phyloP scores from a whole-genome alignment of 2,888 invertebrate genomes.

The Metacarcinus magister region DNA sequence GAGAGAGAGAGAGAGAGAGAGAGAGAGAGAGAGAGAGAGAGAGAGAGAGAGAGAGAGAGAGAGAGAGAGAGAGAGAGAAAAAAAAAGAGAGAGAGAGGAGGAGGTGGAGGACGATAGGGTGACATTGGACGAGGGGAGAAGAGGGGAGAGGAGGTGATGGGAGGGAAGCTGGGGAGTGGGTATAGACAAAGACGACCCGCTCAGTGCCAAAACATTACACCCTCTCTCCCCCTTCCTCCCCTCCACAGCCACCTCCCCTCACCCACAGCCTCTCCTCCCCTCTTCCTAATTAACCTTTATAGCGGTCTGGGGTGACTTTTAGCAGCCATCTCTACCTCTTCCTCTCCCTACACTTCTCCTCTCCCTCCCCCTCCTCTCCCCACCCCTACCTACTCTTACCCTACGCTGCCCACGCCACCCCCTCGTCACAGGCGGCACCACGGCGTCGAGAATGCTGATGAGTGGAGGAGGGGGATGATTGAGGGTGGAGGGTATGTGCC shows the following conservation, averaged over 20 bases:
- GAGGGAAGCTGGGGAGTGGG: neutral
- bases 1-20: neutral
- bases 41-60: neutral
- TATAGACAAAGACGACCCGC: neutral
- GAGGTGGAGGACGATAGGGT: neutral
- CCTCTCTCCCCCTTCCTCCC: neutral
- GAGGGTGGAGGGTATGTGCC: neutral
- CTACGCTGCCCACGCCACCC: neutral
- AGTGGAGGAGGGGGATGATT: neutral
- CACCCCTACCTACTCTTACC: neutral
- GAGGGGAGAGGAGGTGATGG: neutral
- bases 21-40: neutral
- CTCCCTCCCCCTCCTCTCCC: neutral
- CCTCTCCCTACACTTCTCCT: neutral
- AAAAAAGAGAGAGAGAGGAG: neutral
- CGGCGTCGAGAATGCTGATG: neutral
- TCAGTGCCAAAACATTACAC: conserved; percentile 34
- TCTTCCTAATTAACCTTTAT: conserved; percentile 29
- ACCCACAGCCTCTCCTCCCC: neutral
- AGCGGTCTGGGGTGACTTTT: conserved; percentile 45
- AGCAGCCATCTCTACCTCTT: neutral
- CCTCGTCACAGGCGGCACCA: neutral
- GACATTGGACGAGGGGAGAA: neutral
- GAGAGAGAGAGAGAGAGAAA: too few species aligned
- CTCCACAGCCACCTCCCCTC: neutral